phyloP scores from a whole-genome alignment of 2,888 invertebrate genomes.

The Papilio elwesi region DNA sequence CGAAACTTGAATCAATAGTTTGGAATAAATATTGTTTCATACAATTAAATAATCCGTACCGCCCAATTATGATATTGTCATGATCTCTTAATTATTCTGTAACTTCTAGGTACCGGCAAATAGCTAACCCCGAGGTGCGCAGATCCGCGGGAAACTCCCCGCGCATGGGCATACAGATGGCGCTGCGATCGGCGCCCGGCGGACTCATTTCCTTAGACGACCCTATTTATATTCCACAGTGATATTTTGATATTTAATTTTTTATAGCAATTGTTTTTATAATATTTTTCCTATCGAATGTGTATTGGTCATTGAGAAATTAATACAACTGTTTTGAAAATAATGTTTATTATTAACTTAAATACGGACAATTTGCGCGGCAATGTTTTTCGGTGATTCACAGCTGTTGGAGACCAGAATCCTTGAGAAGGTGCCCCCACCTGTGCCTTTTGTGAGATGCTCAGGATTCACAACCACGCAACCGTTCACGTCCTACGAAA shows the following conservation, averaged over 20 bases:
- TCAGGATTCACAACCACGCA: conserved; percentile 95
- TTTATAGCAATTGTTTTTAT: conserved; percentile 4
- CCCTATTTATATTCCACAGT: conserved; percentile 64
- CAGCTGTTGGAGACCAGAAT: conserved; percentile 81
- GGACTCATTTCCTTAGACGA: conserved; percentile 61
- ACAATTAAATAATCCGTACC: too few species aligned
- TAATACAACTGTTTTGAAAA: conserved; percentile 16
- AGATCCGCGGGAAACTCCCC: conserved; percentile 62
- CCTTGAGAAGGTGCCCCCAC: conserved; percentile 91
- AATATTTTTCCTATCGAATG: neutral
- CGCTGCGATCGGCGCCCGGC: conserved; percentile 68
- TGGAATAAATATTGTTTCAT: too few species aligned
- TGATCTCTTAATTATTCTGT: neutral
- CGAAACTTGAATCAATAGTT: too few species aligned
- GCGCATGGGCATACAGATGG: conserved; percentile 72
- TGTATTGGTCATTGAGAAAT: neutral
- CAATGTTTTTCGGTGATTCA: conserved; percentile 51
- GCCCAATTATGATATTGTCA: too few species aligned
- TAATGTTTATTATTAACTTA: conserved; percentile 49
- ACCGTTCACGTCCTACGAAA: conserved; percentile 87
- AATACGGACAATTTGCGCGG: conserved; percentile 75
- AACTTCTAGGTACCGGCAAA: conserved; percentile 65
- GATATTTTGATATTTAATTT: neutral
- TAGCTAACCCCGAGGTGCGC: conserved; percentile 56
- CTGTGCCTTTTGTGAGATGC: conserved; percentile 88